Evolutionary conservation across 2,797 vertebrate genomes (phyloP).

Genomic region (Ibycter americanus): DNA sequence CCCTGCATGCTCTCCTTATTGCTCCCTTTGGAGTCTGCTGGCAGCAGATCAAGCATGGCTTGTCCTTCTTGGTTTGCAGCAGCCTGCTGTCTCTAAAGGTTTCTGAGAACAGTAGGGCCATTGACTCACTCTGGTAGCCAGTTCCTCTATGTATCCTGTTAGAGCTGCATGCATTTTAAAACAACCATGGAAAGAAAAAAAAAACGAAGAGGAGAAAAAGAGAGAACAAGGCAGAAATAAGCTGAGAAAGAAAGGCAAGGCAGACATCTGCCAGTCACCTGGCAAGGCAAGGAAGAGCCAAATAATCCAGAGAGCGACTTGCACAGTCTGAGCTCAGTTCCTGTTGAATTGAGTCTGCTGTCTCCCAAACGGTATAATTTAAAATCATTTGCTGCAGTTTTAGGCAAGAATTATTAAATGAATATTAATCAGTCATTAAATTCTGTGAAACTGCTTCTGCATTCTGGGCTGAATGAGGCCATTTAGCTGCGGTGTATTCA

Average conservation of each 20-base stretch:
- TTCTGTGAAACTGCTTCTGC: slow-evolving; percentile 28
- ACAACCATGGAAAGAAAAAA: neutral
- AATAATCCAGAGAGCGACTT: neutral
- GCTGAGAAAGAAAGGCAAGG: neutral
- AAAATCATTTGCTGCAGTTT: slow-evolving; percentile 58
- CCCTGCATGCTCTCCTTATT: neutral
- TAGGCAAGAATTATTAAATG: slow-evolving; percentile 65
- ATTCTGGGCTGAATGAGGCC: slow-evolving; percentile 26
- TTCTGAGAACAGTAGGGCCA: neutral
- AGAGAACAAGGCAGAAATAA: neutral
- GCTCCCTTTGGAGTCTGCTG: slow-evolving; percentile 21
- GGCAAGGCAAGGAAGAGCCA: neutral
- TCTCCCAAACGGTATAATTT: slow-evolving; percentile 54
- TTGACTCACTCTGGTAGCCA: neutral
- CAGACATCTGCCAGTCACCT: neutral
- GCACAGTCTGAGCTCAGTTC: neutral
- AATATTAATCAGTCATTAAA: slow-evolving; percentile 69
- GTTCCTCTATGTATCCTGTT: neutral
- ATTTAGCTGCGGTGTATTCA: neutral
- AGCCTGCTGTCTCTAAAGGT: slow-evolving; percentile 25
- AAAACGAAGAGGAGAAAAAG: neutral
- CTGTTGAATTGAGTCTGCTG: slow-evolving; percentile 23
- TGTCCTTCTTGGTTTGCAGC: slow-evolving; percentile 1
- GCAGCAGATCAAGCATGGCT: neutral
- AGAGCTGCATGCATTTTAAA: neutral